phyloP scores from a whole-genome alignment of 2,888 invertebrate species.

The Watsonalla cultraria region DNA sequence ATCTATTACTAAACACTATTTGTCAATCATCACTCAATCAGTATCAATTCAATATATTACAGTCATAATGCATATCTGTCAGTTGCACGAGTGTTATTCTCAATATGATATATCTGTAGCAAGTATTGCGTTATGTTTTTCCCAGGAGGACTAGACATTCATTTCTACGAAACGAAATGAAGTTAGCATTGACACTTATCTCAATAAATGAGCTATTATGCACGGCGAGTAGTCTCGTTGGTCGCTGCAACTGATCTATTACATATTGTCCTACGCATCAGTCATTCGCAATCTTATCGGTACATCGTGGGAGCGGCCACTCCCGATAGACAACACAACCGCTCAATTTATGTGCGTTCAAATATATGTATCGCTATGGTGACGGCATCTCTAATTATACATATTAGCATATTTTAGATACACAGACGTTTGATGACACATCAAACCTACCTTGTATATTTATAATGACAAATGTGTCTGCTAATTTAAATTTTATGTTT shows the following conservation, averaged over 20 bases:
- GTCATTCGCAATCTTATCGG: constrained; percentile 70
- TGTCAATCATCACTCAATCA: not conserved
- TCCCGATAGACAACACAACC: constrained; percentile 27
- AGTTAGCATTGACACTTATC: constrained; percentile 63
- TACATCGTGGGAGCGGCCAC: constrained; percentile 65
- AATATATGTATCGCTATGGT: constrained; percentile 7
- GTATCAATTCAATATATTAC: not conserved
- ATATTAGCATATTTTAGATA: constrained; percentile 29
- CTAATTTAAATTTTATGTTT: not conserved
- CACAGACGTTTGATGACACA: constrained; percentile 23
- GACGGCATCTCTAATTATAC: constrained; percentile 20
- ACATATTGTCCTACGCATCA: constrained; percentile 72
- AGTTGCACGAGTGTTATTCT: constrained; percentile 5
- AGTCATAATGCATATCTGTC: not conserved
- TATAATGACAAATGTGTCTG: not conserved
- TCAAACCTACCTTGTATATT: constrained; percentile 15
- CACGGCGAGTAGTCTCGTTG: constrained; percentile 45
- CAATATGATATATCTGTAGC: constrained; percentile 11
- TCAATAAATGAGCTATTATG: constrained; percentile 70
- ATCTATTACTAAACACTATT: not conserved
- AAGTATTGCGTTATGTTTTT: constrained; percentile 33
- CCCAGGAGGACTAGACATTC: constrained; percentile 32
- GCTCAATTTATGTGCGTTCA: constrained; percentile 37
- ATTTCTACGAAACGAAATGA: constrained; percentile 41
- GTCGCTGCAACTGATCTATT: constrained; percentile 62